Base-by-base conservation (phyloP, 2,888 invertebrate genomes). In the Phortica okadai region DNA sequence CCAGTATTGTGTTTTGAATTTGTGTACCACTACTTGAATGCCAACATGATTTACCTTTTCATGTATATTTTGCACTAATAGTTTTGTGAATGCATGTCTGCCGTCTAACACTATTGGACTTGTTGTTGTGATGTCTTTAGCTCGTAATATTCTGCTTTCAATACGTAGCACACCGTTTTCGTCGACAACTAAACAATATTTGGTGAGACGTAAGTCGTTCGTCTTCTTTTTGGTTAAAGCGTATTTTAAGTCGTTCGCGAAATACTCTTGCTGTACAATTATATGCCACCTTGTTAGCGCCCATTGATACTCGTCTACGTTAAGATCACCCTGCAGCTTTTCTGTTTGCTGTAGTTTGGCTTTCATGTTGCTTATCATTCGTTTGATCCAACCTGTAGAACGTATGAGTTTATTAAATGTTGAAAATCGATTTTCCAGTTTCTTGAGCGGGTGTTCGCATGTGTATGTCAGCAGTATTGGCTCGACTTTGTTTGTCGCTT, bases 1-100 rank as follows among this genome's bases (percentile, higher is more conserved):
- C 58, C 58, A 59, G 58, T 59, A 59, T 16, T 59, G 58, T 11
- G n/a, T 59, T 59, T 59, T 59, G 58, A 59, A 59, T 59, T 59
- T 5, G 4, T 2, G 8, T 16, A 59, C 58, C 8, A 59, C 8
- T 7, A 59, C 58, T 59, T 59, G 58, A 2, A 11, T 14, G 14
- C 58, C 58, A 58, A 58, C 58, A 59, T 59, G 58, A 59, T 59
- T 59, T 59, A 59, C 58, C 2, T 59, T 59, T 58, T 58, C 58
- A 14, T 58, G 58, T 8, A 58, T 58, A 14, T 16, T 14, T 58
- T 58, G 58, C 6, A 58, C 58, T 14, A 58, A 16, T 58, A 58
- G n/a, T 14, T 58, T 58, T 58, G 58, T 58, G 14, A 58, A 58
- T n/a, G 58, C 58, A 16, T 59, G 8, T 59, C 58, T 11, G 58